A percentile compares a stretch with the other conserved stretches of the same genome.
These are phyloP conservation scores for Ciconia stormi DNA, from an alignment of 2,113 vertebrate genomes.

Conservation along the genomic window DNA sequence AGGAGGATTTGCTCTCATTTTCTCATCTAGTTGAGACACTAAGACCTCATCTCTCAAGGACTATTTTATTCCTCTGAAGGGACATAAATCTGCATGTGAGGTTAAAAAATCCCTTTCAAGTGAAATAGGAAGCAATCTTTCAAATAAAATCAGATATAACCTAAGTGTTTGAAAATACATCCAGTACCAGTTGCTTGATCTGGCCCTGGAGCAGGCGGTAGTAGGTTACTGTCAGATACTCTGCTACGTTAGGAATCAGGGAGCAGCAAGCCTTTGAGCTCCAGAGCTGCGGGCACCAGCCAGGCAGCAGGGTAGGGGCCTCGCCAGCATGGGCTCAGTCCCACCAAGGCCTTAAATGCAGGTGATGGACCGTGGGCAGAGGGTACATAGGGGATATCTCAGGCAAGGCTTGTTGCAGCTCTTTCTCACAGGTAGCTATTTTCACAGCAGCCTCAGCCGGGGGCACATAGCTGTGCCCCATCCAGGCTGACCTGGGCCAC, in stretches of 20 bases:
- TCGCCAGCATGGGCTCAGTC: neutral
- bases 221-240: neutral
- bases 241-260: neutral
- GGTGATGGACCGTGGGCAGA: neutral
- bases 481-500: neutral
- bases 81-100: neutral
- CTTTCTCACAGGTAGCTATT: neutral
- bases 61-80: neutral
- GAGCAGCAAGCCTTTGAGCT: neutral
- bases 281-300: fast-evolving
- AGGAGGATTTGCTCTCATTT: neutral
- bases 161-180: neutral
- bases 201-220: neutral
- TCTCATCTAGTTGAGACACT: neutral
- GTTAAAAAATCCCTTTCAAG: neutral
- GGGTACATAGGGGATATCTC: neutral
- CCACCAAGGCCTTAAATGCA: neutral
- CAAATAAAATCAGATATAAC: neutral
- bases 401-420: neutral
- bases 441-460: neutral
- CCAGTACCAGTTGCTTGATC: neutral
- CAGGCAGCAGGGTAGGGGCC: neutral
- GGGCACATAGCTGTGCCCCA: neutral
- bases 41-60: neutral
- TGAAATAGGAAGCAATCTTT: neutral